These are phyloP conservation scores for Shargacucullia verbasci DNA, from an alignment of 2,888 invertebrate species.

Conservation along the genomic window DNA sequence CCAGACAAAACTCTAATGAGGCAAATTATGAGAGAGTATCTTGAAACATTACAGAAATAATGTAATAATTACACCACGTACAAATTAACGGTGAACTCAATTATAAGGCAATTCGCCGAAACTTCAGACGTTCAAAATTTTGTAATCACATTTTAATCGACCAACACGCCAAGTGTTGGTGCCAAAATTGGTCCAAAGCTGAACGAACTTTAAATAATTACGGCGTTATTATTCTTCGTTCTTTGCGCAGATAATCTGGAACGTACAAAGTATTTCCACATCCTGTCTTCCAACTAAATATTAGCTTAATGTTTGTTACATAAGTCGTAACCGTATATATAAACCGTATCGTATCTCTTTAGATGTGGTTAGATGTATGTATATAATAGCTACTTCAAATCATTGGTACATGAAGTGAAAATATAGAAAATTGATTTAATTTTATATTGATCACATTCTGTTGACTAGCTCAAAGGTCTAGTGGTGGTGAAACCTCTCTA, in stretches of 20 bases:
- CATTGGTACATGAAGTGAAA: no score
- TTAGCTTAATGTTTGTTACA: background rate
- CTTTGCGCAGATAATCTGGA: slow-evolving; percentile 15
- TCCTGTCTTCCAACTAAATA: no score
- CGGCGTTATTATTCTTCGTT: slow-evolving; percentile 24
- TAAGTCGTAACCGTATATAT: no score
- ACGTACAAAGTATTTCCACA: background rate
- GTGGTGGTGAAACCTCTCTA: no score
- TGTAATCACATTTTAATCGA: slow-evolving; percentile 62
- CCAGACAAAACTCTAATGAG: no score
- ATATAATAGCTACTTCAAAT: no score
- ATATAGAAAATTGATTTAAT: no score
- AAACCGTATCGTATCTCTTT: no score
- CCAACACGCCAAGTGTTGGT: slow-evolving; percentile 42
- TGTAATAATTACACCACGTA: slow-evolving; percentile 35
- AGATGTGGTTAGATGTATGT: no score
- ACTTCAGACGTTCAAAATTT: slow-evolving; percentile 53
- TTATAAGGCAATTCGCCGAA: slow-evolving; percentile 58
- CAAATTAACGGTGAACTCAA: slow-evolving; percentile 59
- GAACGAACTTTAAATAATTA: slow-evolving; percentile 38
- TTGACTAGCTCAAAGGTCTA: no score
- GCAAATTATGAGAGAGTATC: slow-evolving; percentile 1
- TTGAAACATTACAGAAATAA: slow-evolving; percentile 19
- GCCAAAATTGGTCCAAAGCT: slow-evolving; percentile 40
- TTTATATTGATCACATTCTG: no score